These are phyloP conservation scores for Hydrolagus affinis DNA, from an alignment of 2,113 vertebrate genomes.

Conservation along the genomic window DNA sequence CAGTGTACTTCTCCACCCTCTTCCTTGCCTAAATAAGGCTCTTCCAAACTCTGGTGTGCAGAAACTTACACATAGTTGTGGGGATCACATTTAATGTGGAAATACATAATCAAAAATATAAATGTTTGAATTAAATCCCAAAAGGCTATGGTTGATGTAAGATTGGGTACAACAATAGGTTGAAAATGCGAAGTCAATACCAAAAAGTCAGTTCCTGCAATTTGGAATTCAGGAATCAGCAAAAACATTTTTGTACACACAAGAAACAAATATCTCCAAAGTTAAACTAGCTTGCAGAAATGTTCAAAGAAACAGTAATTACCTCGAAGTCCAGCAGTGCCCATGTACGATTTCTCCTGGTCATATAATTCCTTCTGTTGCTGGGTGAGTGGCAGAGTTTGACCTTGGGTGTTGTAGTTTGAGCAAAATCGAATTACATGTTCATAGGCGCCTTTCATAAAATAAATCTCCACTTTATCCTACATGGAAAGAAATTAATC, in stretches of 20 bases:
- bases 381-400: slow-evolving; percentile 59
- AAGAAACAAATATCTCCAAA: background rate
- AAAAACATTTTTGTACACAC: too few species aligned
- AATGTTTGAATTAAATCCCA: background rate
- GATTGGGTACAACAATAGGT: background rate
- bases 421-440: slow-evolving; percentile 84
- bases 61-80: too few species aligned
- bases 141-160: background rate
- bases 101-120: background rate
- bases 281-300: background rate
- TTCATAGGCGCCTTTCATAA: slow-evolving; percentile 91
- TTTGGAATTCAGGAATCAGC: background rate
- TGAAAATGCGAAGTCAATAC: background rate
- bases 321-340: slow-evolving; percentile 84
- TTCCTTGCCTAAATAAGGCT: background rate
- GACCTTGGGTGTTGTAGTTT: slow-evolving; percentile 72
- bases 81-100: background rate
- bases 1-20: background rate
- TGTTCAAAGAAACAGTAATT: slow-evolving; percentile 33
- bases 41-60: background rate
- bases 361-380: slow-evolving; percentile 85
- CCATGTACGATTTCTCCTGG: slow-evolving; percentile 87
- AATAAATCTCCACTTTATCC: slow-evolving; percentile 78
- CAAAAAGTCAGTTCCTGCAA: background rate
- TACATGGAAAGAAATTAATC: slow-evolving; percentile 40